Conservation (phyloP, 2,797 vertebrate genomes). For the Myotis planiceps region DNA sequence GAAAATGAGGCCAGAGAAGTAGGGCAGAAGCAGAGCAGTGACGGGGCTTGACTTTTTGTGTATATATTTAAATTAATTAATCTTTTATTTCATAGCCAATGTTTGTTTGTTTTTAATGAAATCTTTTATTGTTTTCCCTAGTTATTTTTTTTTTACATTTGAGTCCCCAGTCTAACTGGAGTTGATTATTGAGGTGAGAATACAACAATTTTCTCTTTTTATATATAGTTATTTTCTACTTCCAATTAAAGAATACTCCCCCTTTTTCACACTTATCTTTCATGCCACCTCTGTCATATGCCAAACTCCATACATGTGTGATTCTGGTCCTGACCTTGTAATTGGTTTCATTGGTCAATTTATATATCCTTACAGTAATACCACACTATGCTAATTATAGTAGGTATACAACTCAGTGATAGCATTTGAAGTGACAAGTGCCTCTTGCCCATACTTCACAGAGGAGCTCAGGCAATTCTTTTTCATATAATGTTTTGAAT, state of each 20-base stretch:
- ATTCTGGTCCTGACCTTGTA: background rate
- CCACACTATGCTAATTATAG: background rate
- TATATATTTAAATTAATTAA: background rate
- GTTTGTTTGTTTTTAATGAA: background rate
- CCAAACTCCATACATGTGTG: background rate
- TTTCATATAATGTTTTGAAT: background rate
- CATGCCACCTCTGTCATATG: background rate
- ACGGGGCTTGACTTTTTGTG: background rate
- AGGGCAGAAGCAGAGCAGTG: background rate
- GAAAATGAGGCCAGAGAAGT: constrained; percentile 14
- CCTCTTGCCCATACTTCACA: background rate
- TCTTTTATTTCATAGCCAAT: constrained; percentile 23
- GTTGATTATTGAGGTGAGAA: background rate
- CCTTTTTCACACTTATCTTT: background rate
- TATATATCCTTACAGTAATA: background rate
- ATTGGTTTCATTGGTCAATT: background rate
- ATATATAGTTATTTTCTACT: background rate
- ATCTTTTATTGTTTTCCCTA: background rate
- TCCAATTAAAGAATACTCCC: background rate
- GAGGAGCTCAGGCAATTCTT: background rate
- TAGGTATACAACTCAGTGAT: background rate
- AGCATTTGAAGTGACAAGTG: background rate
- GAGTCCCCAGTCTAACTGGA: background rate
- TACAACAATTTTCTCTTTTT: background rate
- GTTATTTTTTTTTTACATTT: background rate